Evolutionary conservation across 2,797 vertebrate genomes (phyloP).

Genomic region (Myotis pilosus): DNA sequence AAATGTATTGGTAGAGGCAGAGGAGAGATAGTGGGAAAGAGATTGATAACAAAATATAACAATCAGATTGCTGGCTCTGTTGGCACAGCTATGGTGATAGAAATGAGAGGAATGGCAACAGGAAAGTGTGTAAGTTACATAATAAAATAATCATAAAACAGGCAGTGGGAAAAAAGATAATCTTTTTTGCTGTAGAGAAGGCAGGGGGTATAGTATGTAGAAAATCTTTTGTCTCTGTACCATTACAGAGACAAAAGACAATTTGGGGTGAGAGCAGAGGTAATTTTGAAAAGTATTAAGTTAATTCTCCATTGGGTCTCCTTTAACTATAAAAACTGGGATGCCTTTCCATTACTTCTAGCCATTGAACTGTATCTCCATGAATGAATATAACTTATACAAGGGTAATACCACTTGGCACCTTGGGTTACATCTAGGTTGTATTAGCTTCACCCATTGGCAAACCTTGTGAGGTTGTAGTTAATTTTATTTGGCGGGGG

Average conservation of each 20-base stretch:
- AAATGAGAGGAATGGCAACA: too few relatives aligned
- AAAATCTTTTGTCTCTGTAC: not conserved
- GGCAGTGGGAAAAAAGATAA: not conserved
- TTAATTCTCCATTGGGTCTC: not conserved
- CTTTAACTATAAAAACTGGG: not conserved
- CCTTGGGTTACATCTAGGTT: not conserved
- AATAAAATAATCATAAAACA: not conserved
- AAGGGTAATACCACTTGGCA: not conserved
- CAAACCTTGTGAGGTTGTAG: not conserved
- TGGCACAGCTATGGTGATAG: not conserved
- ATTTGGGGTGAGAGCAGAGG: not conserved
- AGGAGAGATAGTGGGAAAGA: not conserved
- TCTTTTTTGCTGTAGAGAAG: not conserved
- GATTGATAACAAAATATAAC: not conserved
- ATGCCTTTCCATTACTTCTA: not conserved
- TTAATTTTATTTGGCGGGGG: not conserved
- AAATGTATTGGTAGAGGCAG: not conserved
- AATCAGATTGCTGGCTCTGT: not conserved
- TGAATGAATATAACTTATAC: not conserved
- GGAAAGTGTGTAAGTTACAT: not conserved
- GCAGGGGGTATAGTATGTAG: not conserved
- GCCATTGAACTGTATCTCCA: not conserved
- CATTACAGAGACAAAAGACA: not conserved
- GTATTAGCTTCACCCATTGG: not conserved
- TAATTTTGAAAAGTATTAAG: constrained; percentile 8